Evolutionary conservation across 1,140 invertebrate genomes (phyloP), one percentile per base, ranked within the genome.

Genomic region (Papilio polytes): DNA sequence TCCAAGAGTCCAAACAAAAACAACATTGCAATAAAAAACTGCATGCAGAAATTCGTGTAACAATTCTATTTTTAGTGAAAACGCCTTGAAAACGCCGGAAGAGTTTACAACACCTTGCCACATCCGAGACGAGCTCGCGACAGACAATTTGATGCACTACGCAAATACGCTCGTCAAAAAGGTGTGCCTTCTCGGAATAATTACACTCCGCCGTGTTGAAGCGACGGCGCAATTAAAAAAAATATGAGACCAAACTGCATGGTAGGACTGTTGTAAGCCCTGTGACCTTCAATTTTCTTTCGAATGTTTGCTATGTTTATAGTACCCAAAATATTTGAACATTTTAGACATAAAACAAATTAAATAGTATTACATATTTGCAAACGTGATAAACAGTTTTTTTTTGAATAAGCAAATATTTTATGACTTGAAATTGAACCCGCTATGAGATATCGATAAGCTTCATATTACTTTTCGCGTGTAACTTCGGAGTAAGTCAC

Each of bases 171-270:
- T 76, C 74, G 74, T 51, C 44, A 76, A 51, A 76, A 51, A 81
- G 74, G 74, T 78, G 74, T 73, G 80, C 63, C 76, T 81, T 78
- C 76, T 66, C 77, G 77, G 80, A 72, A 51, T 78, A 82, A 82
- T 82, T 80, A 82, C 79, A 82, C 74, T 63, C 74, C 59, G 51
- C 20, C 20, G 44, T 76, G 44, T 82, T 74, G 66, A 59, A 48
- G 51, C 70, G 80, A 78, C 74, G 80, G 74, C 44, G 63, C 76
- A 81, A 81, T 81, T 66, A 78, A 78, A 81, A 81, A 81, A 81
- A 80, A 74, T 70, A 70, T 20, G n/a, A 9, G 74, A 76, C 63
- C 63, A 70, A 76, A 46, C 18, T 12, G 80, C 63, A 22, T 53
- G 20, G 18, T n/a, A 53, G 13, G 44, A n/a, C 22, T 51, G 3